Base-by-base conservation (phyloP, 2,888 invertebrate species). In the Allygus modestus region DNA sequence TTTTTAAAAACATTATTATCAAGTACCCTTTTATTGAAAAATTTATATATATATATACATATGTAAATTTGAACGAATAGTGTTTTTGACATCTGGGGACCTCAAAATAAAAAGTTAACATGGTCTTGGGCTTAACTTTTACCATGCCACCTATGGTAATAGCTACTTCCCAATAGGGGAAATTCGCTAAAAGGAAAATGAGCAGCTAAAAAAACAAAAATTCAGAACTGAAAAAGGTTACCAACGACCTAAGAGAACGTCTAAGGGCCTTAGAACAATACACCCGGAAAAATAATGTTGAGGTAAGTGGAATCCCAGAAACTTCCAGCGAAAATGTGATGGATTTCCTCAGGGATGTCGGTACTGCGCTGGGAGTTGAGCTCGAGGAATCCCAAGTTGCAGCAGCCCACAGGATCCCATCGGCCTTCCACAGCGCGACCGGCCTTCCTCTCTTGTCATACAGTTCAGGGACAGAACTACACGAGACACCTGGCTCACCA, bases 321-420 rank as follows among this genome's bases (percentile, higher is more conserved):
- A 51, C 79, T 5, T 28, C 28, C 1, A 41, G 23, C 1, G 79
- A 79, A 79, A 33, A 79, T 33, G 51, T 79, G 4, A 4, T 79
- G 0, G 31, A 33, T 51, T 17, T 79, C 7, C 4, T 79, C 28
- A 79, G 17, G 20, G 58, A 79, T 51, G 46, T 79, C 11, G 58
- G 65, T 33, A n/a, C 15, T 4, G 65, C 65, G 43, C n/a, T 82
- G 20, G 65, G 82, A 0, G 26, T 65, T 4, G 37, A 65, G 20
- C 26, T 82, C 1, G 33, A 61, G 33, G 33, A 33, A 20, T 58
- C 58, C 26, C 20, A 82, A 12, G 58, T 82, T 11, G 33, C 41
- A 23, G 82, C 82, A 20, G 82, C 65, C 17, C 82, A 82, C 26
- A 58, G 82, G 20, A 61, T 82, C 31, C 82, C 82, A 11, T 81